phyloP scores from a whole-genome alignment of 92 coral and sea anemone species.

The Desmophyllum pertusum region DNA sequence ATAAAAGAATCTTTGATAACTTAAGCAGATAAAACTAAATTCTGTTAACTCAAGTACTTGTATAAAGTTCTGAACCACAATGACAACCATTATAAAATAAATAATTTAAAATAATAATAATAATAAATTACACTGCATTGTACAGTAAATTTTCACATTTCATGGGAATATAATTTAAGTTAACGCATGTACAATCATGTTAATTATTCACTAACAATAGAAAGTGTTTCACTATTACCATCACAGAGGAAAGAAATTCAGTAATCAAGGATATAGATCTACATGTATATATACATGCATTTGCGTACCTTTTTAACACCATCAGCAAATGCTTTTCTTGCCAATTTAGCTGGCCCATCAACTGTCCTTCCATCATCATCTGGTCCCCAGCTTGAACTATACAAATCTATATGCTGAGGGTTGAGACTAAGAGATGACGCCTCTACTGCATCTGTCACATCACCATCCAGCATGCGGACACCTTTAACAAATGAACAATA shows the following conservation, averaged over 20 bases:
- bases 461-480: slow-evolving; percentile 92
- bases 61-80: too few species aligned
- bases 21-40: too few species aligned
- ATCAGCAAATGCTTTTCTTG: slow-evolving; percentile 78
- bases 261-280: not conserved
- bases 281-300: too few species aligned
- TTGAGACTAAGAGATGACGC: slow-evolving; percentile 77
- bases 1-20: too few species aligned
- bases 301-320: slow-evolving; percentile 67
- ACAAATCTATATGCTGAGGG: slow-evolving; percentile 80
- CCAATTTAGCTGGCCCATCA: slow-evolving; percentile 84
- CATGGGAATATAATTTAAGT: too few species aligned
- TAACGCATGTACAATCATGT: too few species aligned
- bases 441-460: slow-evolving; percentile 89
- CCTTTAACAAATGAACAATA: slow-evolving; percentile 40
- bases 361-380: slow-evolving; percentile 90
- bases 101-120: too few species aligned
- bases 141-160: too few species aligned
- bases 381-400: slow-evolving; percentile 93
- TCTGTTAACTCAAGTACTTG: too few species aligned
- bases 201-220: too few species aligned
- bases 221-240: not conserved
- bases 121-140: too few species aligned
- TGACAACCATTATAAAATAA: too few species aligned
- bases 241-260: not conserved